Percentiles rank a stretch among this genome's conserved stretches.
Conservation (phyloP, 1,140 invertebrate species). For the Sinella curviseta region DNA sequence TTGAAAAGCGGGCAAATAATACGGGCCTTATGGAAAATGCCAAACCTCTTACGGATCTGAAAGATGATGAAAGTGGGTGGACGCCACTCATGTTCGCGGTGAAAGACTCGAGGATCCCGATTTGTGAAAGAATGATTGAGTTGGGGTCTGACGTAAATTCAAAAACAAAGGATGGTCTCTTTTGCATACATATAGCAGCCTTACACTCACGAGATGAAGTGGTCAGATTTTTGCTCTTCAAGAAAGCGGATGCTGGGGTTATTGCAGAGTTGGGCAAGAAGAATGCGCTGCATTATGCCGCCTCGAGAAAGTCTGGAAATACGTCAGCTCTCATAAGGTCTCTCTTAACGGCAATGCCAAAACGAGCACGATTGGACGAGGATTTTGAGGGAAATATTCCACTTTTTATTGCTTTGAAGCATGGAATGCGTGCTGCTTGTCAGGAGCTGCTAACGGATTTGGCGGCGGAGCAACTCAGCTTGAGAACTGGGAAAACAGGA, state of each 20-base stretch:
- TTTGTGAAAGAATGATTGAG: slow-evolving; percentile 86
- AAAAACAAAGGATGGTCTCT: slow-evolving; percentile 74
- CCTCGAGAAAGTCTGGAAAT: slow-evolving; percentile 82
- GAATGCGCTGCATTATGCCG: slow-evolving; percentile 86
- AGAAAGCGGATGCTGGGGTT: slow-evolving; percentile 86
- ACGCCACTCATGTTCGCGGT: slow-evolving; percentile 93
- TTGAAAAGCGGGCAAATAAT: background rate
- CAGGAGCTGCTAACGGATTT: slow-evolving; percentile 74
- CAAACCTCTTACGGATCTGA: background rate
- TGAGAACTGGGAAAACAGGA: slow-evolving; percentile 63
- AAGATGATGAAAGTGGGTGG: slow-evolving; percentile 68
- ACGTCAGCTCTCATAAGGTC: slow-evolving; percentile 83
- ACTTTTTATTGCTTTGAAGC: slow-evolving; percentile 85
- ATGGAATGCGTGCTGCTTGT: slow-evolving; percentile 88
- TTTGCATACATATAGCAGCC: slow-evolving; percentile 87
- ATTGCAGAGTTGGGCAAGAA: slow-evolving; percentile 78
- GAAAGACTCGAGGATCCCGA: slow-evolving; percentile 85
- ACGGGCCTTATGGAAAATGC: background rate
- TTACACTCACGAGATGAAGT: slow-evolving; percentile 93
- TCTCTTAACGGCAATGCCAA: slow-evolving; percentile 77
- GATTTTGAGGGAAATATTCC: slow-evolving; percentile 95
- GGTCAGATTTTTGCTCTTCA: slow-evolving; percentile 82
- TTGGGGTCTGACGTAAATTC: slow-evolving; percentile 89
- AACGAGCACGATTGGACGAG: slow-evolving; percentile 77
- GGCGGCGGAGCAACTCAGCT: slow-evolving; percentile 78